phyloP scores from a whole-genome alignment of 2,113 vertebrate genomes.

The Pseudorasbora parva region DNA sequence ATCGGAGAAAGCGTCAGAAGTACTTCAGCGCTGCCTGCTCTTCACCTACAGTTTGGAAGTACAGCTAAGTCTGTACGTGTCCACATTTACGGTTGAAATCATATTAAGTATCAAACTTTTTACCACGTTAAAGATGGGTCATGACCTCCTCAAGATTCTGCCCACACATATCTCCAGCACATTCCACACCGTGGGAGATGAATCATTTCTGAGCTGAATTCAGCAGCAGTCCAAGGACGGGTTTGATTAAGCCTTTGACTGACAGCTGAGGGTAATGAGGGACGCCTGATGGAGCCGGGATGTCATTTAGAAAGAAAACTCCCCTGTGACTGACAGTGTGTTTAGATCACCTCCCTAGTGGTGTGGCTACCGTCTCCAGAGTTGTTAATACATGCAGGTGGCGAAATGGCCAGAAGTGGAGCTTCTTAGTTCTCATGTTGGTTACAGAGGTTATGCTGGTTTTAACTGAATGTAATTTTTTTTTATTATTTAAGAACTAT shows the following conservation, averaged over 20 bases:
- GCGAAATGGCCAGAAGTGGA: not conserved
- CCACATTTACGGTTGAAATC: slow-evolving; percentile 5
- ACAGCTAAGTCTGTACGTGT: not conserved
- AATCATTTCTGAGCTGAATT: slow-evolving; percentile 24
- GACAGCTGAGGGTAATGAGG: slow-evolving; percentile 56
- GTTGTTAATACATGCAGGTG: not conserved
- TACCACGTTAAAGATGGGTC: slow-evolving; percentile 18
- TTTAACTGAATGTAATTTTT: not conserved
- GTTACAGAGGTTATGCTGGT: not conserved
- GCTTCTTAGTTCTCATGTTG: not conserved
- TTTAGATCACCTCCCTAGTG: slow-evolving; percentile 34
- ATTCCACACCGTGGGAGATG: not conserved
- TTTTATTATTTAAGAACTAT: not conserved
- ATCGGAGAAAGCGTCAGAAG: not conserved
- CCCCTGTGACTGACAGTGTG: slow-evolving; percentile 44
- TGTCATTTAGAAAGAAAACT: slow-evolving; percentile 47
- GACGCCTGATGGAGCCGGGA: slow-evolving; percentile 36
- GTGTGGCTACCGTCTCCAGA: slow-evolving; percentile 3
- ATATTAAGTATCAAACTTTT: slow-evolving; percentile 36
- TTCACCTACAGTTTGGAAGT: slow-evolving; percentile 25
- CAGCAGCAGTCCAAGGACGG: slow-evolving; percentile 41
- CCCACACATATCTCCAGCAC: slow-evolving; percentile 13
- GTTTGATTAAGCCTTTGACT: slow-evolving; percentile 53
- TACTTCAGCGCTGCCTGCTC: slow-evolving; percentile 8
- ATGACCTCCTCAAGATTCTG: slow-evolving; percentile 22